Conservation (phyloP, 2,888 invertebrate species). For the Neoscelio sp. region DNA sequence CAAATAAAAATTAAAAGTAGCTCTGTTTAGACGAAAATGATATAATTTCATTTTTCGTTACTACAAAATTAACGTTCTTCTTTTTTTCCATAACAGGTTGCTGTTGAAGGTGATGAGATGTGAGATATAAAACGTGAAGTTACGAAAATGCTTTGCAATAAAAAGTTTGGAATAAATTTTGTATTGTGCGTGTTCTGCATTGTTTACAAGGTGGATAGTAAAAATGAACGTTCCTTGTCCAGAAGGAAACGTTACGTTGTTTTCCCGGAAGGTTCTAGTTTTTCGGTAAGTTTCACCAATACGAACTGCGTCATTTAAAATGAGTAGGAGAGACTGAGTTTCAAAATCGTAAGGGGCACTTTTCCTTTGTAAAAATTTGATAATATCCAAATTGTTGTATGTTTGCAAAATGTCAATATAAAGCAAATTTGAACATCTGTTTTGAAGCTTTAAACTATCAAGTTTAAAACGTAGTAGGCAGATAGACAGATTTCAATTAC, state of each 20-base stretch:
- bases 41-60: no score
- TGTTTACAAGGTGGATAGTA: conserved; percentile 60
- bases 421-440: no score
- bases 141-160: conserved; percentile 26
- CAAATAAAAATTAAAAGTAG: not conserved
- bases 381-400: no score
- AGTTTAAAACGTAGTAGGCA: no score
- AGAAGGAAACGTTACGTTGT: conserved; percentile 87
- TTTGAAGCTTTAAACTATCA: no score
- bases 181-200: conserved; percentile 49
- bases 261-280: conserved; percentile 89
- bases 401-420: no score
- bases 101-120: not conserved
- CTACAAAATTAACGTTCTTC: no score
- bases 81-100: conserved; percentile 9
- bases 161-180: conserved; percentile 36
- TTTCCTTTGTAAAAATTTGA: no score
- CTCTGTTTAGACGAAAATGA: no score
- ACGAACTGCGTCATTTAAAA: not conserved
- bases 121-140: conserved; percentile 17
- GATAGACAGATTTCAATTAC: no score
- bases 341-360: no score
- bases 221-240: conserved; percentile 83
- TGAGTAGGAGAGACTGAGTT: not conserved
- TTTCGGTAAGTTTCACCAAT: conserved; percentile 83